phyloP scores from a whole-genome alignment of 2,113 vertebrate genomes.

The Motacilla tschutschensis region DNA sequence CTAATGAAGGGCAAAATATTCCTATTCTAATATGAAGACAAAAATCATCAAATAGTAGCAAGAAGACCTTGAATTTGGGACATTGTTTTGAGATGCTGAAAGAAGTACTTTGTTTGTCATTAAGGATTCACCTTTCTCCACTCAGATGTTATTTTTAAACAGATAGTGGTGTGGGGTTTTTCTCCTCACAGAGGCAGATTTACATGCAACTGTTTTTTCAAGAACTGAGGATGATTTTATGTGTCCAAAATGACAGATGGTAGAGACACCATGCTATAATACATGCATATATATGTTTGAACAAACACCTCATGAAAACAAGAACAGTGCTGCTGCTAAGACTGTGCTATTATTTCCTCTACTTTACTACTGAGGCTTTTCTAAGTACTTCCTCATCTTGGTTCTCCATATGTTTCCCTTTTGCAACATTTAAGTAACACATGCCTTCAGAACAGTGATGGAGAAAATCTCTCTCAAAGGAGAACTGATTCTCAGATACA shows the following conservation, averaged over 20 bases:
- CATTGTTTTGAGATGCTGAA: neutral
- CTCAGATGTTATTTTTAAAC: neutral
- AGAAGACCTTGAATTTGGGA: neutral
- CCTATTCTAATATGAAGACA: neutral
- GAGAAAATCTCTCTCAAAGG: neutral
- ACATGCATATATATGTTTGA: neutral
- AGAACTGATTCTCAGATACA: neutral
- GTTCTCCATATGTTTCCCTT: neutral
- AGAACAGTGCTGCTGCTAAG: neutral
- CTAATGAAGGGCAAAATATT: neutral
- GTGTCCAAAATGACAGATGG: neutral
- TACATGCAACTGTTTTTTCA: neutral
- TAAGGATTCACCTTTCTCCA: neutral
- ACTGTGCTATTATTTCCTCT: neutral
- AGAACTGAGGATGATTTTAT: neutral
- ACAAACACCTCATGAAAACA: neutral
- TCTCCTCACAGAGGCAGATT: neutral
- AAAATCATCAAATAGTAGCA: neutral
- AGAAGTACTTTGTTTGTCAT: neutral
- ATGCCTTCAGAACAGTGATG: neutral
- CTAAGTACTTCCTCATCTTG: neutral
- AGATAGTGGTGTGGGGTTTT: no score
- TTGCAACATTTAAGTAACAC: neutral
- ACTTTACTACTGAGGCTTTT: neutral
- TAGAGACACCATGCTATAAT: neutral